A percentile compares a stretch with the other conserved stretches of the same genome.
Evolutionary conservation across 2,797 vertebrate species (phyloP).

Genomic region (Heliangelus exortis): DNA sequence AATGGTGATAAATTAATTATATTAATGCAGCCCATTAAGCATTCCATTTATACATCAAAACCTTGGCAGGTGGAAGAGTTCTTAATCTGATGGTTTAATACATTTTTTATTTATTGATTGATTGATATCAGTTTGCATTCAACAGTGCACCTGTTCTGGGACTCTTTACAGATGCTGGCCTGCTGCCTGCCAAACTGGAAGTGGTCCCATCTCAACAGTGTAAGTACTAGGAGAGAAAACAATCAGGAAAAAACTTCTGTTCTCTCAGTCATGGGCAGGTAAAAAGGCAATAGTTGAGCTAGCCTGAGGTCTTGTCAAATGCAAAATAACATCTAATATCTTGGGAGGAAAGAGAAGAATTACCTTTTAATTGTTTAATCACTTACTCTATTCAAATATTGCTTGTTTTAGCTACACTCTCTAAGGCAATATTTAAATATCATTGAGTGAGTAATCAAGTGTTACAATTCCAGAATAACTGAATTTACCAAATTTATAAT

Average conservation of each 20-base stretch:
- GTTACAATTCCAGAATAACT: neutral
- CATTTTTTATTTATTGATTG: conserved; percentile 11
- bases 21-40: neutral
- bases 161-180: conserved; percentile 32
- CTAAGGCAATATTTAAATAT: neutral
- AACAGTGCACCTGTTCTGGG: conserved; percentile 20
- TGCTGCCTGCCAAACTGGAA: conserved; percentile 31
- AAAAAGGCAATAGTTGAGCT: conserved; percentile 25
- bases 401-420: neutral
- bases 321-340: conserved; percentile 25
- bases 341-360: neutral
- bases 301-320: conserved; percentile 42
- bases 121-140: conserved; percentile 20
- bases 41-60: conserved; percentile 34
- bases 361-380: neutral
- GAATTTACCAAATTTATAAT: neutral
- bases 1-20: conserved; percentile 43
- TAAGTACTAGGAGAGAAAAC: neutral
- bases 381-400: neutral
- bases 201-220: neutral
- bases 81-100: conserved; percentile 27
- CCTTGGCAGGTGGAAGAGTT: neutral
- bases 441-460: neutral
- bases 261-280: neutral
- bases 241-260: neutral